Base-by-base conservation (phyloP, 2,888 invertebrate species). In the Meteorus cinctellus region DNA sequence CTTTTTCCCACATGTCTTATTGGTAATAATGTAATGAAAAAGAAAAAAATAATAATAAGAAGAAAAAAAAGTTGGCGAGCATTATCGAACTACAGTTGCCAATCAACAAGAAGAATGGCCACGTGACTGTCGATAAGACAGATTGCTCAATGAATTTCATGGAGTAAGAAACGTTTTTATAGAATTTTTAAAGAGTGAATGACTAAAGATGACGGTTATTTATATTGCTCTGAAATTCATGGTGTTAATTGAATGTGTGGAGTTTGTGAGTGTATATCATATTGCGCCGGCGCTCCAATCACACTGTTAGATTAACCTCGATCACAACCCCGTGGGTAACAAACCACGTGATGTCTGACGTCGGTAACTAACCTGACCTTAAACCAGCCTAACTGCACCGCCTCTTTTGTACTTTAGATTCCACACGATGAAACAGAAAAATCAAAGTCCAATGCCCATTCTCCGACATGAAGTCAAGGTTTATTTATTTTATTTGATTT, bases 271-370 rank as follows among this genome's bases (percentile, higher is more conserved):
- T 29, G 48, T 36, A 24, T 24, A 36, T 72, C 34, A 16, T 62
- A 82, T 83, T 84, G 87, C 87, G 86, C 85, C 87, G 88, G 85
- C 87, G 86, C 87, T 83, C 82, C 83, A 82, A 81, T 83, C 83
- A 79, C 84, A 84, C 60, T 72, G 60, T 72, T 72, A 73, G 72
- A 86, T 88, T 88, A 88, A 88, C 88, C 88, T 88, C 88, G 86
- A 88, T 88, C 84, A 83, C 84, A 84, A 74, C 75, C 84, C 86
- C 83, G 85, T 84, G 48, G 16, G 63, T 31, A 86, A 83, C 82
- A 79, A 79, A 87, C 88, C 88, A 88, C 88, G 88, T 88, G 88
- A 88, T 81, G 74, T 81, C 82, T 77, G 81, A 80, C 80, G 78
- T 75, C 75, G 77, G 79, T 81, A 82, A 81, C 86, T 84, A 87